Evolutionary conservation across 1,140 invertebrate species (phyloP).

Genomic region (Lepidurus arcticus): DNA sequence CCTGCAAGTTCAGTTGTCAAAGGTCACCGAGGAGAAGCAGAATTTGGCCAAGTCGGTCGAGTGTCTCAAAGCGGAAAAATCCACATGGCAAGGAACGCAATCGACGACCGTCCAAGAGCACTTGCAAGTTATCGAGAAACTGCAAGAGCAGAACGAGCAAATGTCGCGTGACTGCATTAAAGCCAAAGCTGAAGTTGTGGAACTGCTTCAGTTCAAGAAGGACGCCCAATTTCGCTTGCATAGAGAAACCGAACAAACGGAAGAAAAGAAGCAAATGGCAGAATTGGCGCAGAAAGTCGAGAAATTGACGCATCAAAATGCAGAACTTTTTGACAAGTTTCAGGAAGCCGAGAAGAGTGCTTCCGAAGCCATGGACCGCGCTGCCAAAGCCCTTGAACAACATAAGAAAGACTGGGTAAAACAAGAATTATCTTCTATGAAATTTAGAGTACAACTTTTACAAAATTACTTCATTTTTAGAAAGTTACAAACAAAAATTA

Average conservation of each 20-base stretch:
- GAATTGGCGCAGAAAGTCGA: background rate
- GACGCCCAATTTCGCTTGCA: background rate
- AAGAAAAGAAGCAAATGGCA: background rate
- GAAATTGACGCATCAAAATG: background rate
- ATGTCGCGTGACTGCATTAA: background rate
- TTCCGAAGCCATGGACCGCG: background rate
- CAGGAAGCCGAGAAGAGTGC: background rate
- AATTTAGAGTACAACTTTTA: background rate
- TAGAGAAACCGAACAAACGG: background rate
- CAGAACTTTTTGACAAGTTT: background rate
- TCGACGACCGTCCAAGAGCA: background rate
- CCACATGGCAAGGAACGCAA: background rate
- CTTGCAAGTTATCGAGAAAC: constrained; percentile 7
- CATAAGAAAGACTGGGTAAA: constrained; percentile 12
- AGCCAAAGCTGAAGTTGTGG: background rate
- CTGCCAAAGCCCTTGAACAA: background rate
- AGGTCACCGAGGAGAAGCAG: background rate
- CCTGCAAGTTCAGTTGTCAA: background rate
- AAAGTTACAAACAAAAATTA: background rate
- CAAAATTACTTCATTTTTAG: too few relatives aligned
- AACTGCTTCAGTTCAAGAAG: background rate
- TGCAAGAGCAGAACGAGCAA: constrained; percentile 8
- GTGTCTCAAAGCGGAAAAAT: background rate
- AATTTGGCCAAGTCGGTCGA: background rate
- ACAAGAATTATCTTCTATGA: background rate